phyloP scores from a whole-genome alignment of 2,797 vertebrate species.

The Cryptoprocta ferox region DNA sequence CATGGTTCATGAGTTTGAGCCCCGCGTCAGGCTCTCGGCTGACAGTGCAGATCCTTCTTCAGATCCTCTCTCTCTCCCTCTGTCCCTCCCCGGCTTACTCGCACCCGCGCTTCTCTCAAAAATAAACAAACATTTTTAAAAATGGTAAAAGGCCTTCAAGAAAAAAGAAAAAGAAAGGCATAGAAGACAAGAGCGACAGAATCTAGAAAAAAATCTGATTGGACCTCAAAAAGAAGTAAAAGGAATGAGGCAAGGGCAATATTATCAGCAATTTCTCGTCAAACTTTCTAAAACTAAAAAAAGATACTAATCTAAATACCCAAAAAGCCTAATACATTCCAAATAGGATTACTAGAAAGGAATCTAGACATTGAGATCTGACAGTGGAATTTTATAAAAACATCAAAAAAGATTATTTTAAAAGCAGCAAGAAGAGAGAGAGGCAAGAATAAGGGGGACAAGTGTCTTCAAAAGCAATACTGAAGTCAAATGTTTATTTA shows the following conservation, averaged over 20 bases:
- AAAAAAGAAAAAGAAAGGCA: background rate
- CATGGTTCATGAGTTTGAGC: no score
- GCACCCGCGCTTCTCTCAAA: no score
- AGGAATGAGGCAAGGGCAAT: background rate
- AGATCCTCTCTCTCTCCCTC: no score
- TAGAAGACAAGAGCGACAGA: background rate
- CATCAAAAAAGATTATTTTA: background rate
- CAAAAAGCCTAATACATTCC: background rate
- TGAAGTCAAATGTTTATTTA: conserved; percentile 8
- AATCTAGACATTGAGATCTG: conserved; percentile 1
- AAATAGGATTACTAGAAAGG: conserved; percentile 20
- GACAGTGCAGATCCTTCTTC: no score
- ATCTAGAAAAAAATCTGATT: background rate
- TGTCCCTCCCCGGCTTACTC: no score
- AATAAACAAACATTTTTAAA: no score
- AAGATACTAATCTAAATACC: background rate
- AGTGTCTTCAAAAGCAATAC: conserved; percentile 52
- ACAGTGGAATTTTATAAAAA: background rate
- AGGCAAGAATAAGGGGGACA: background rate
- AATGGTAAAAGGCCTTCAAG: no score
- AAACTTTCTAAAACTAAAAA: conserved; percentile 16
- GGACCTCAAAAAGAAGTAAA: background rate
- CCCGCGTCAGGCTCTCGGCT: no score
- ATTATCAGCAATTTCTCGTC: conserved; percentile 35
- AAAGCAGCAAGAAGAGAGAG: conserved; percentile 25